A percentile compares a stretch with the other conserved stretches of the same genome.
Conservation (phyloP, 2,113 vertebrate species). For the Python bivittatus region DNA sequence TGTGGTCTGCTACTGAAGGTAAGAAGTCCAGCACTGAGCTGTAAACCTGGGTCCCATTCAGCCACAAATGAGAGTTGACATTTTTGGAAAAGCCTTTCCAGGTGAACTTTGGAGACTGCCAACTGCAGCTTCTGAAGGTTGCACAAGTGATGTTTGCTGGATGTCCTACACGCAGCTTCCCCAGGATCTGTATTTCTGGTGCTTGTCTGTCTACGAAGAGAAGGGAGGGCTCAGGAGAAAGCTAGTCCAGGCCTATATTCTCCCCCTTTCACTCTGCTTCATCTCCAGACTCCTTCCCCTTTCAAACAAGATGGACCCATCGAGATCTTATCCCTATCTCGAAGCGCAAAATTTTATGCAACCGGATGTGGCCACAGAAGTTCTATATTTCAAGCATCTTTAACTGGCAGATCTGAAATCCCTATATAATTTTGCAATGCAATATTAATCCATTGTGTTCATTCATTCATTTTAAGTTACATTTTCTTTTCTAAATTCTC, state of each 20-base stretch:
- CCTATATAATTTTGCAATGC: too few species aligned
- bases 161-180: not conserved
- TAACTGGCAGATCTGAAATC: too few species aligned
- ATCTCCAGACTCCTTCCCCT: not conserved
- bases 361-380: not conserved
- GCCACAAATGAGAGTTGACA: fast-evolving
- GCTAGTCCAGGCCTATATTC: too few species aligned
- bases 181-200: not conserved
- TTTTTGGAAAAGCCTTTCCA: not conserved
- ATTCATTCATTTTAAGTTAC: too few species aligned
- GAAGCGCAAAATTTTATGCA: not conserved
- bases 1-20: not conserved
- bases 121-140: not conserved
- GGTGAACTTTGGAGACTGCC: not conserved
- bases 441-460: too few species aligned
- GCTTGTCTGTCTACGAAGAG: not conserved
- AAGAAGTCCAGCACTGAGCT: not conserved
- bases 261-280: not conserved
- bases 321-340: not conserved
- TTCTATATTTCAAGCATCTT: not conserved
- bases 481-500: too few species aligned
- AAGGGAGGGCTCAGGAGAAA: not conserved
- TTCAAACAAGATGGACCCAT: not conserved
- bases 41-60: not conserved
- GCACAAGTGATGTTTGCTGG: not conserved